Conservation (phyloP, 2,113 vertebrate genomes). For the Thalassarche chlororhynchos region DNA sequence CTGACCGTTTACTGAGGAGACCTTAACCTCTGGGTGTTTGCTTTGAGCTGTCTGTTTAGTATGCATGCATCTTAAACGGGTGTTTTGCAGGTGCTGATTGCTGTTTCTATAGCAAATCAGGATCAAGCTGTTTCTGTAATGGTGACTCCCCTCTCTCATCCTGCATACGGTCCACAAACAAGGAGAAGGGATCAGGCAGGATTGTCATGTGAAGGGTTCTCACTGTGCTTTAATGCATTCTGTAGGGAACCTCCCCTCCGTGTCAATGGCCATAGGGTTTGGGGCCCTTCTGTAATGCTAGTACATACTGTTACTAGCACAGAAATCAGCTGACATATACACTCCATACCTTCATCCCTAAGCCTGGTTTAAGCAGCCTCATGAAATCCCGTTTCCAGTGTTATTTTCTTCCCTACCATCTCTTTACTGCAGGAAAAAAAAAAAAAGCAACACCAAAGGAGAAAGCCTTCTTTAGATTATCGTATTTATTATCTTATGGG, state of each 20-base stretch:
- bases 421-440: not conserved
- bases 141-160: not conserved
- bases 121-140: not conserved
- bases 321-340: not conserved
- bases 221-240: not conserved
- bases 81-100: not conserved
- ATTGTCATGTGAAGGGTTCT: not conserved
- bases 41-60: not conserved
- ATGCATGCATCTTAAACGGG: accelerated
- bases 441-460: not conserved
- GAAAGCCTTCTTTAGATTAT: not conserved
- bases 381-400: not conserved
- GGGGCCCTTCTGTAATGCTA: not conserved
- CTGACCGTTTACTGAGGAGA: not conserved
- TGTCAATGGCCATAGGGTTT: not conserved
- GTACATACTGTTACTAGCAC: not conserved
- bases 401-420: not conserved
- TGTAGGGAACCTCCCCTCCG: not conserved
- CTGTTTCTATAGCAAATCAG: not conserved
- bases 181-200: not conserved
- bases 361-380: not conserved
- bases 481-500: not conserved
- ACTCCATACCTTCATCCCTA: not conserved
- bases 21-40: not conserved
- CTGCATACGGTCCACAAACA: not conserved